These are phyloP conservation scores for Helleia helle DNA, from an alignment of 2,888 invertebrate species.

Conservation along the genomic window DNA sequence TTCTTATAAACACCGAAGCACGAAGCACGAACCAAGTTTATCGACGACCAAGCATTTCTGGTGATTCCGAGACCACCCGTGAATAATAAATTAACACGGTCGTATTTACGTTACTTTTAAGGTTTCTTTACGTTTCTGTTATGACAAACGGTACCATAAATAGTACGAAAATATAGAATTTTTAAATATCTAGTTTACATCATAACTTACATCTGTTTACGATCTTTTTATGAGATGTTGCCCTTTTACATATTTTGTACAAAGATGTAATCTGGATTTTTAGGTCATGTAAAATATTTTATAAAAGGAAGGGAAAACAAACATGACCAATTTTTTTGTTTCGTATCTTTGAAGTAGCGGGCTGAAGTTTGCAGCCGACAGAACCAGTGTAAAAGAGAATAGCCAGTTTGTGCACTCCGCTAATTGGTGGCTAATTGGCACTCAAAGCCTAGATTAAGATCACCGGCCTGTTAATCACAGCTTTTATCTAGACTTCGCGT, in stretches of 20 bases:
- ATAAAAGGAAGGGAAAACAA: no score
- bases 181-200: not conserved
- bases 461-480: not conserved
- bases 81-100: constrained; percentile 7
- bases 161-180: no score
- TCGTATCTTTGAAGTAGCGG: no score
- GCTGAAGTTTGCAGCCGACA: no score
- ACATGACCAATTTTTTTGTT: no score
- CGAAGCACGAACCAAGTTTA: constrained; percentile 13
- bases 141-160: no score
- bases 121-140: constrained; percentile 8
- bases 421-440: constrained; percentile 7
- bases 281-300: no score
- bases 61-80: constrained; percentile 16
- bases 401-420: not conserved
- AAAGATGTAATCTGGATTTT: no score
- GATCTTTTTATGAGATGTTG: no score
- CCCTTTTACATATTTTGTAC: not conserved
- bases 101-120: constrained; percentile 8
- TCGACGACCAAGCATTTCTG: constrained; percentile 13
- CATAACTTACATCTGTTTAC: constrained; percentile 1
- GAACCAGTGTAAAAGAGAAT: not conserved
- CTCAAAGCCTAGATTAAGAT: constrained; percentile 8
- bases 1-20: constrained; percentile 4
- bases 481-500: not conserved